phyloP scores from a whole-genome alignment of 2,113 vertebrate genomes.

The Brienomyrus brachyistius region DNA sequence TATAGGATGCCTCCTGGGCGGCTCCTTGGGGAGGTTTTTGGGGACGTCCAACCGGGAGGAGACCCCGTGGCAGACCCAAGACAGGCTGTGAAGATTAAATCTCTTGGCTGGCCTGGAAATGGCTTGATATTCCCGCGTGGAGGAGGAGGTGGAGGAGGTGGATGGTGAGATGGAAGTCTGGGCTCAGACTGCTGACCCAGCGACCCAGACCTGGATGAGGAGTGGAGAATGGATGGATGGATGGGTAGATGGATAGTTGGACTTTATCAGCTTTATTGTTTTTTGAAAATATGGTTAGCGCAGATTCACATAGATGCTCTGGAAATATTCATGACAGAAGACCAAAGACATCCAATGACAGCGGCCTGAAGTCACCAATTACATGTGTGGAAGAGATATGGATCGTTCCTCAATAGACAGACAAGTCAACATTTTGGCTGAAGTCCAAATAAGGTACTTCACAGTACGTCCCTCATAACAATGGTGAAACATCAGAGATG shows the following conservation, averaged over 20 bases:
- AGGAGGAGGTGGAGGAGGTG: neutral
- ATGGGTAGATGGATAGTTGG: neutral
- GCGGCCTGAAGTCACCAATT: neutral
- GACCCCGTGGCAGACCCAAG: neutral
- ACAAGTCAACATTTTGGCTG: neutral
- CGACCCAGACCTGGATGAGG: neutral
- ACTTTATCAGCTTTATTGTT: neutral
- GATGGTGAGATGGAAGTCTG: neutral
- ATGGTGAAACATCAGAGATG: neutral
- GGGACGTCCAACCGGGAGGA: neutral
- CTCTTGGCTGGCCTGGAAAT: neutral
- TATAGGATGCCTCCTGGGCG: neutral
- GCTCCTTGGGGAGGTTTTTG: neutral
- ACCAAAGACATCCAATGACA: neutral
- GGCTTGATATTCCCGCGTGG: neutral
- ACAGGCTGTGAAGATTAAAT: neutral
- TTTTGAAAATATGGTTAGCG: neutral
- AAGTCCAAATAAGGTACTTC: neutral
- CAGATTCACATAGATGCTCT: neutral
- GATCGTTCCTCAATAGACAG: neutral
- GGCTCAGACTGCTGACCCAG: neutral
- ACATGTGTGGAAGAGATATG: neutral
- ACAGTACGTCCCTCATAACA: neutral
- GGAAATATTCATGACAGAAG: neutral
- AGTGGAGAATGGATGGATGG: neutral